Conservation (phyloP, 2,888 invertebrate species). For the Elgonia sp. region DNA sequence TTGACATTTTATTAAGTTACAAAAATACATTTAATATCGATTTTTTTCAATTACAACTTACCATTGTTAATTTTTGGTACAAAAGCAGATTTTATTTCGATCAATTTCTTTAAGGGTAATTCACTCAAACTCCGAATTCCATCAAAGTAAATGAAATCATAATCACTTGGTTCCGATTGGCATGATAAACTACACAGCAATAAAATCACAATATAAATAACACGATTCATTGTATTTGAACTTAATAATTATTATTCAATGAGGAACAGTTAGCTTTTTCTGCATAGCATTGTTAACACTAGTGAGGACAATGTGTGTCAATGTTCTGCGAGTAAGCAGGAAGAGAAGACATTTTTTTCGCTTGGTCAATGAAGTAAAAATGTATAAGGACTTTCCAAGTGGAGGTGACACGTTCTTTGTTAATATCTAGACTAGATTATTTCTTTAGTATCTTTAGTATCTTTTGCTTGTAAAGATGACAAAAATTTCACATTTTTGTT, state of each 20-base stretch:
- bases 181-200: conserved; percentile 20
- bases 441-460: conserved; percentile 60
- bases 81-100: conserved; percentile 89
- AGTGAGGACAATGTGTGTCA: conserved; percentile 25
- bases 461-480: conserved; percentile 71
- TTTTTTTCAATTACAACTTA: no score
- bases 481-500: conserved; percentile 33
- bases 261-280: background rate
- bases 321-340: conserved; percentile 28
- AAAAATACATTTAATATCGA: no score
- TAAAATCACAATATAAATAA: conserved; percentile 45
- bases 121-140: conserved; percentile 89
- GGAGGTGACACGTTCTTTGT: conserved; percentile 21
- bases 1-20: no score
- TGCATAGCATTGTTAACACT: background rate
- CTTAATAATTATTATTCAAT: background rate
- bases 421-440: background rate
- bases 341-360: conserved; percentile 62
- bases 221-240: conserved; percentile 40
- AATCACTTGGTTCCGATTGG: conserved; percentile 29
- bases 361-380: conserved; percentile 78
- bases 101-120: conserved; percentile 90
- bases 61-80: conserved; percentile 80
- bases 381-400: conserved; percentile 21
- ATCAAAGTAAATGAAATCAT: conserved; percentile 78